A percentile compares a stretch with the other conserved stretches of the same genome.
Evolutionary conservation across 1,140 invertebrate species (phyloP).

Genomic region (Drepana arcuata): DNA sequence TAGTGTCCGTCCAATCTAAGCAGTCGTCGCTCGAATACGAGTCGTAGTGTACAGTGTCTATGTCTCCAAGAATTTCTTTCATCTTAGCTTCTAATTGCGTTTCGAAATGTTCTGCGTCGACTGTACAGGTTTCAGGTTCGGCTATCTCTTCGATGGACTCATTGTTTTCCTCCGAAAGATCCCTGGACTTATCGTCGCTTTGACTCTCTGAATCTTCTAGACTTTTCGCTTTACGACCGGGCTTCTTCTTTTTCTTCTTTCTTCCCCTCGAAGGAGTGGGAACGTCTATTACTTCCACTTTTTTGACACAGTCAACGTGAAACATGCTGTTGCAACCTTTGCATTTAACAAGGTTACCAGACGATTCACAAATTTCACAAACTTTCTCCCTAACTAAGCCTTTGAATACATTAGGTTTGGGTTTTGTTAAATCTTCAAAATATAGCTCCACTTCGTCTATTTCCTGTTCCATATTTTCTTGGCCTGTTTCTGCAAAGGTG

Average conservation of each 20-base stretch:
- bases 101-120: slow-evolving; percentile 53
- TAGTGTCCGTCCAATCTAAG: slow-evolving; percentile 40
- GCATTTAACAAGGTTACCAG: slow-evolving; percentile 76
- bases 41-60: slow-evolving; percentile 31
- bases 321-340: slow-evolving; percentile 74
- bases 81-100: slow-evolving; percentile 41
- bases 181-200: slow-evolving; percentile 48
- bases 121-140: slow-evolving; percentile 25
- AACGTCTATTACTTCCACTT: slow-evolving; percentile 20
- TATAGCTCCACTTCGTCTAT: slow-evolving; percentile 45
- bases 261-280: slow-evolving; percentile 11
- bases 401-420: slow-evolving; percentile 74
- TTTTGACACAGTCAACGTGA: slow-evolving; percentile 67
- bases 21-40: slow-evolving; percentile 44
- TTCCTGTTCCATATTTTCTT: too few relatives aligned
- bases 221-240: slow-evolving; percentile 34
- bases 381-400: slow-evolving; percentile 75
- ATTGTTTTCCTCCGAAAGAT: slow-evolving; percentile 37
- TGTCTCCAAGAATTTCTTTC: slow-evolving; percentile 44
- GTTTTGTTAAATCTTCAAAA: slow-evolving; percentile 39
- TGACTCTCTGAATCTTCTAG: slow-evolving; percentile 33
- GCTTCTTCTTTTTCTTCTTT: slow-evolving; percentile 53
- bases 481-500: too few relatives aligned
- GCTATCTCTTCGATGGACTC: slow-evolving; percentile 32
- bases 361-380: slow-evolving; percentile 78